These are phyloP conservation scores for Antrozous pallidus DNA, from an alignment of 2,797 vertebrate species.

Conservation along the genomic window DNA sequence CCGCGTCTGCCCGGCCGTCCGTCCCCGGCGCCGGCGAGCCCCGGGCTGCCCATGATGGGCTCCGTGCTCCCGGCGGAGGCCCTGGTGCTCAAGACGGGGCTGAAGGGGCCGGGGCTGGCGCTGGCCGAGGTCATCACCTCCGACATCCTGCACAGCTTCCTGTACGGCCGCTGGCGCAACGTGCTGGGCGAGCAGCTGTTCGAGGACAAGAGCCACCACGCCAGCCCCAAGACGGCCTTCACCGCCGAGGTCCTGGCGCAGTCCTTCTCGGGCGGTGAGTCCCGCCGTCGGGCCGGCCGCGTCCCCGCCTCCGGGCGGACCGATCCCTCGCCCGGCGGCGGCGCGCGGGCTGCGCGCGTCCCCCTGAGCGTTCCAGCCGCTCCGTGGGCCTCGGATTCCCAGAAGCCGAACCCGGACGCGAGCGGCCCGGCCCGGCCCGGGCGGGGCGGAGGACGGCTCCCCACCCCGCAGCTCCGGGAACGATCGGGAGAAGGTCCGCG, in stretches of 20 bases:
- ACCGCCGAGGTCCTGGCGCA: conserved; percentile 97
- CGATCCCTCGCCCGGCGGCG: neutral
- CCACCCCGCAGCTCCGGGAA: neutral
- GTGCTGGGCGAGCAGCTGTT: conserved; percentile 93
- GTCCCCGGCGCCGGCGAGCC: conserved; percentile 53
- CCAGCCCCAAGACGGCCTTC: conserved; percentile 93
- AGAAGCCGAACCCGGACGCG: neutral
- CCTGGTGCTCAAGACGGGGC: conserved; percentile 91
- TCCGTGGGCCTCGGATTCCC: neutral
- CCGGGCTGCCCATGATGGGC: conserved; percentile 88
- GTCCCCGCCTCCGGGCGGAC: neutral
- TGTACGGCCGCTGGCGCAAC: conserved; percentile 98
- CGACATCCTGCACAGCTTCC: conserved; percentile 98
- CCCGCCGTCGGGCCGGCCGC: conserved; percentile 1
- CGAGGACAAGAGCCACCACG: conserved; percentile 88
- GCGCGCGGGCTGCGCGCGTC: fast-evolving
- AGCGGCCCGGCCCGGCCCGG: neutral
- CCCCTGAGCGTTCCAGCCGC: too few relatives aligned
- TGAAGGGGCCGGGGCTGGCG: conserved; percentile 90
- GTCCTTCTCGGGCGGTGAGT: conserved; percentile 95
- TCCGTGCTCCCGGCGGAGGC: conserved; percentile 94
- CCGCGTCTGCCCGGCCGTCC: conserved; percentile 48
- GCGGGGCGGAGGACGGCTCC: neutral
- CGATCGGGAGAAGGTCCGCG: neutral
- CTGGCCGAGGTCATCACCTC: conserved; percentile 98